Conservation (phyloP, 2,113 vertebrate species). For the Pomatostomus ruficeps region DNA sequence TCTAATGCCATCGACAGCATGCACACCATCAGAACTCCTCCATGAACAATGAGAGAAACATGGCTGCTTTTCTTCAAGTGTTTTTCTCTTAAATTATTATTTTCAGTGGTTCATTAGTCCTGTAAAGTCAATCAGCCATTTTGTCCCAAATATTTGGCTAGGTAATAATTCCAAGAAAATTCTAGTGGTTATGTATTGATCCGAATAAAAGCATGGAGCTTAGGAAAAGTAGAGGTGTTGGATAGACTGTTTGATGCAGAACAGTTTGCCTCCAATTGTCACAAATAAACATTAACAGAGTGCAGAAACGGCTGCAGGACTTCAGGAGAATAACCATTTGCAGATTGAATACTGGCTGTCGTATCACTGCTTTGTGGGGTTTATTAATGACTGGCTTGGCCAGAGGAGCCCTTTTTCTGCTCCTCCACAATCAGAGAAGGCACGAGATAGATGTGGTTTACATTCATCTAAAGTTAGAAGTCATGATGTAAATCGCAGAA, state of each 20-base stretch:
- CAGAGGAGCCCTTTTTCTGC: background rate
- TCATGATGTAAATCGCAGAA: constrained; percentile 8
- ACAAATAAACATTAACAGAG: background rate
- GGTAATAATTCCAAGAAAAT: background rate
- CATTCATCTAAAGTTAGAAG: constrained; percentile 32
- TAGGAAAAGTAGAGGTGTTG: background rate
- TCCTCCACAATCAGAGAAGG: background rate
- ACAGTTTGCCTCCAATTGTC: background rate
- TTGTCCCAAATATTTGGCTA: background rate
- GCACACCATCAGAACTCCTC: accelerated
- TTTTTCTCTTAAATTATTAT: background rate
- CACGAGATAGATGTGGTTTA: background rate
- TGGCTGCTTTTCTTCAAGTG: background rate
- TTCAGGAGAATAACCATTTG: background rate
- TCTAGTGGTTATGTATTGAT: accelerated
- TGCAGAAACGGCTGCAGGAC: background rate
- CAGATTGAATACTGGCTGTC: constrained; percentile 6
- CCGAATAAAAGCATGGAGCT: background rate
- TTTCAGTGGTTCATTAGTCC: background rate
- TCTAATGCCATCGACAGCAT: accelerated
- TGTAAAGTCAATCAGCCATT: background rate
- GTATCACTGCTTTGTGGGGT: background rate
- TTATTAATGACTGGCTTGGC: background rate
- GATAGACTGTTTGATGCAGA: background rate
- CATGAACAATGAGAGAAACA: background rate